Evolutionary conservation across 2,113 vertebrate species (phyloP), one percentile per base, ranked within the genome.

Genomic region (Oxygymnocypris stewartii): DNA sequence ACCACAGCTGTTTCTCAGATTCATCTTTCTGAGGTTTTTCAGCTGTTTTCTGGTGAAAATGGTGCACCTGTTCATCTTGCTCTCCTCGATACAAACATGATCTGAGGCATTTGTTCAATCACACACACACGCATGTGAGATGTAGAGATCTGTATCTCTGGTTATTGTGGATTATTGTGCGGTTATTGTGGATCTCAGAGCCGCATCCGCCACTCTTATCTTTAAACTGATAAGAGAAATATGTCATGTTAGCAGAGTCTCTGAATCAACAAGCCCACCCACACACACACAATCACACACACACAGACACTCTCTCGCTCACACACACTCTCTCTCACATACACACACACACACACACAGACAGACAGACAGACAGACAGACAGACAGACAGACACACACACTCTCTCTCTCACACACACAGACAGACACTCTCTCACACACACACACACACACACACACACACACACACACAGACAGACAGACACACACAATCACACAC

Each of bases 111-210:
- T 35, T 71, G 16, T 9, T 69, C 28, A 69, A 1, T 37, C n/a
- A 65, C 61, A 65, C n/a, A 65, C 61, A 65, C 61, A 28, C n/a
- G 2, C 61, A 28, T 5, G n/a, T 25, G 16, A 71, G 67, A 71
- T 71, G 31, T 9, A 20, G 31, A 71, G 65, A 69, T 37, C 2
- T 69, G 23, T 63, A 25, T 63, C 28, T n/a, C 10, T 13, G 71
- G 14, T 69, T 69, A 69, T 69, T n/a, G 71, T 74, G 71, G 37
- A 40, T 74, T 73, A 65, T 65, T 65, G 63, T 65, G 25, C 5
- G 63, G 63, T 67, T 67, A 44, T 74, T 44, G 71, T 74, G 71
- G 37, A 25, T 71, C 35, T 37, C 67, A 40, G 67, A 40, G 67
- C 67, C 65, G 3, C 6, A 3, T 71, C 71, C 71, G 10, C 37